Base-by-base conservation (phyloP, 2,888 invertebrate species). In the Melanostoma scalare region DNA sequence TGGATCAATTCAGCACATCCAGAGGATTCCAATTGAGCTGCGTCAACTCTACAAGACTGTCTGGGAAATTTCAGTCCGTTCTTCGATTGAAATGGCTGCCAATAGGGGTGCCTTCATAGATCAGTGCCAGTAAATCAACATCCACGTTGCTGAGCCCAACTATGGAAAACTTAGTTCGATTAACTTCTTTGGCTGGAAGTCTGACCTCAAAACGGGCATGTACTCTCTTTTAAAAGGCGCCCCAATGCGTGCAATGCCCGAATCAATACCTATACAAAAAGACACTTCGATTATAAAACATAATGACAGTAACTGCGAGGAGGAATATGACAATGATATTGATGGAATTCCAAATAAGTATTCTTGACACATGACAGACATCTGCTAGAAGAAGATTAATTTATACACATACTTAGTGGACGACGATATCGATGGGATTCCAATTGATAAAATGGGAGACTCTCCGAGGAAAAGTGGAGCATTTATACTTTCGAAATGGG, bases 401-500 rank as follows among this genome's bases (percentile, higher is more conserved):
- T 48, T 4, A 35, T 20, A 36, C 31, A 3, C 33, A 38, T 67
- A 3, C 38, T 71, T 48, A 94, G 94, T 95, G 92, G 95, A 95
- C 78, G 95, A 95, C 85, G 96, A 96, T 89, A 93, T 96, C 46
- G 96, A 96, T 91, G 95, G 95, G 9, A 91, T 94, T 46, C 96
- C 96, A 0, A 91, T 95, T 88, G 94, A 94, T 85, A 91, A 91
- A 52, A 89, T 89, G 73, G 65, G 88, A 10, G 84, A 84, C 67
- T 84, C 84, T 2, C 84, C 84, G 2, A 84, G 71, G 10, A 84
- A 79, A 42, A 78, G 93, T 77, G 94, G 94, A 0, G 94, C 94
- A 9, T 97, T 98, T 92, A 95, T 97, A 74, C 96, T 96, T 6
- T 98, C 98, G 1, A 96, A 97, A 90, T 99, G 99, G 99, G 98